phyloP scores from a whole-genome alignment of 2,888 invertebrate genomes.

The Tenthredo notha region DNA sequence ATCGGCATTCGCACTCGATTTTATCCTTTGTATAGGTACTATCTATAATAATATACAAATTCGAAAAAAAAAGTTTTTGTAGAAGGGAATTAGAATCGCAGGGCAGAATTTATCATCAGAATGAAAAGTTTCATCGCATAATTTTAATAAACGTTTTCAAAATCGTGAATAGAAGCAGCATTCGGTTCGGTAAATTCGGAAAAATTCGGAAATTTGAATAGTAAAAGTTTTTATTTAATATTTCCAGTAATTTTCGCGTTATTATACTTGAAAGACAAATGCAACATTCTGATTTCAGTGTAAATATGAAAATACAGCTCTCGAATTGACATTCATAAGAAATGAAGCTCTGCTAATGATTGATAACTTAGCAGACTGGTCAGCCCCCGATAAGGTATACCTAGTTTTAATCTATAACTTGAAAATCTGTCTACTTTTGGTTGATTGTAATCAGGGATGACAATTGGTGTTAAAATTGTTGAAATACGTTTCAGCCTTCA shows the following conservation, averaged over 20 bases:
- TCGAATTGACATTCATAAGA: constrained; percentile 88
- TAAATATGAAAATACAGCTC: constrained; percentile 88
- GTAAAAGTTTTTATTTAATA: background rate
- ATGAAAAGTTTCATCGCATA: background rate
- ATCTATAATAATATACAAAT: too few species aligned
- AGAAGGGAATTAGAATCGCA: too few species aligned
- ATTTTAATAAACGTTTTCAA: background rate
- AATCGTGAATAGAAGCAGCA: background rate
- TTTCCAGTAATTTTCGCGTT: background rate
- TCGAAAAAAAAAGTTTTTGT: background rate
- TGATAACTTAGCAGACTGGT: constrained; percentile 88
- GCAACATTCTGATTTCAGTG: constrained; percentile 77
- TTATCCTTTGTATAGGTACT: too few species aligned
- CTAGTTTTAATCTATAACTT: background rate
- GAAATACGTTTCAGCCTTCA: constrained; percentile 80
- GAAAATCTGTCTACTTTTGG: background rate
- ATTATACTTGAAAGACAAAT: background rate
- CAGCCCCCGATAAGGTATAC: constrained; percentile 84
- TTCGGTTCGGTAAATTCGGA: background rate
- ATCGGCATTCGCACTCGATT: too few species aligned
- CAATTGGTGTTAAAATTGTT: background rate
- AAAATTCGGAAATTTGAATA: background rate
- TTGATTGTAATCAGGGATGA: background rate
- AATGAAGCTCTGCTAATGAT: constrained; percentile 88
- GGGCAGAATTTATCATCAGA: background rate